Percentiles rank a stretch among this genome's conserved stretches.
These are phyloP conservation scores for Andrena chrysosceles DNA, from an alignment of 2,888 invertebrate species.

Conservation along the genomic window DNA sequence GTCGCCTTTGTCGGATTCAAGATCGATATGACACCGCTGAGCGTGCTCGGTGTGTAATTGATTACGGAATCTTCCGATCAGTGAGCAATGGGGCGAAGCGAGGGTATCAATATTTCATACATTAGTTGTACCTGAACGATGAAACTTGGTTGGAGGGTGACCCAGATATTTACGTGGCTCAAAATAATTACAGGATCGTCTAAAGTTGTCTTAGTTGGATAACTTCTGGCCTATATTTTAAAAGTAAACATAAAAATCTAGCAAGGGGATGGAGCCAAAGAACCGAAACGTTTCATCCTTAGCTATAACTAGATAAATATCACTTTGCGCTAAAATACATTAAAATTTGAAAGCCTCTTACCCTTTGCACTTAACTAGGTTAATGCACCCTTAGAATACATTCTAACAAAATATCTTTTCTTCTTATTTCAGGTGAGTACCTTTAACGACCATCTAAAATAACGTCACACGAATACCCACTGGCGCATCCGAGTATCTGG, in stretches of 20 bases:
- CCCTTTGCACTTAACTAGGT: neutral
- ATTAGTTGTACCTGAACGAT: neutral
- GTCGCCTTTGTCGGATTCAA: constrained; percentile 18
- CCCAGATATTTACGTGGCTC: constrained; percentile 29
- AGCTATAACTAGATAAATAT: too few species aligned
- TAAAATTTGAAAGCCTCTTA: neutral
- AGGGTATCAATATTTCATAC: constrained; percentile 23
- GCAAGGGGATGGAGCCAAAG: too few species aligned
- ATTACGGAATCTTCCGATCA: constrained; percentile 3
- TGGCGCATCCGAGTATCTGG: constrained; percentile 24
- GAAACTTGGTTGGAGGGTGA: constrained; percentile 10
- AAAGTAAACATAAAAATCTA: neutral
- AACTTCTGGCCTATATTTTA: constrained; percentile 9
- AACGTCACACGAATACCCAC: neutral
- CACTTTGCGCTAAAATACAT: too few species aligned
- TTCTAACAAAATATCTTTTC: constrained; percentile 3
- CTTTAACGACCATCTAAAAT: constrained; percentile 2
- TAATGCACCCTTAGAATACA: neutral
- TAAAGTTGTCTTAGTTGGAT: too few species aligned
- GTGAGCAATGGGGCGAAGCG: constrained; percentile 9
- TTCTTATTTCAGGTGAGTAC: constrained; percentile 76
- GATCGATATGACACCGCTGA: constrained; percentile 39
- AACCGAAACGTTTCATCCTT: too few species aligned
- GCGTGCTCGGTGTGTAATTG: constrained; percentile 19
- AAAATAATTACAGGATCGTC: constrained; percentile 26